Evolutionary conservation across 2,113 vertebrate genomes (phyloP).

Genomic region (Anoplopoma fimbria): DNA sequence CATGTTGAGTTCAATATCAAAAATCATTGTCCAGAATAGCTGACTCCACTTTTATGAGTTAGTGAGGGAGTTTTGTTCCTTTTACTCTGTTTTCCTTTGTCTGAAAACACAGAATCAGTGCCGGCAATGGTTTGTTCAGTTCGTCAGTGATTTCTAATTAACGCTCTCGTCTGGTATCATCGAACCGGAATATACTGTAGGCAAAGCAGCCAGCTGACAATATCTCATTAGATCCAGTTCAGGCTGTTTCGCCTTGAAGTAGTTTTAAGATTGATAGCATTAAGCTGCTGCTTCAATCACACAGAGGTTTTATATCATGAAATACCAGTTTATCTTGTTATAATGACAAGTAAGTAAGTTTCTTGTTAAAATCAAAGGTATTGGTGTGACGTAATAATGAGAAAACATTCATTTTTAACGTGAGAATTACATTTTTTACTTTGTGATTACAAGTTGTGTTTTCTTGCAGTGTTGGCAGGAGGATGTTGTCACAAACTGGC

Average conservation of each 20-base stretch:
- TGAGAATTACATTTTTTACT: not conserved
- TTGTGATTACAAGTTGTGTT: conserved; percentile 31
- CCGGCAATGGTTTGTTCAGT: conserved; percentile 18
- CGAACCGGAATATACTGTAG: not conserved
- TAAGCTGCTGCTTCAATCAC: conserved; percentile 9
- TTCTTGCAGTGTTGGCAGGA: not conserved
- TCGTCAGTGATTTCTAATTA: conserved; percentile 38
- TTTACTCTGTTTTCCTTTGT: conserved; percentile 7
- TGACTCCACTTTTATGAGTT: not conserved
- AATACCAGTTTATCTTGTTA: not conserved
- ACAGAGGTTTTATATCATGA: not conserved
- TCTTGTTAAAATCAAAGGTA: conserved; percentile 9
- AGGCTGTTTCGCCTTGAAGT: conserved; percentile 10
- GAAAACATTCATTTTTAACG: not conserved
- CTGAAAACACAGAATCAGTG: not conserved
- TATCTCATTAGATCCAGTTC: conserved; percentile 35
- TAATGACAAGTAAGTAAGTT: conserved; percentile 11
- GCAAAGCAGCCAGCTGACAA: conserved; percentile 33
- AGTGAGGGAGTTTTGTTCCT: not conserved
- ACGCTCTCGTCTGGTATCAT: conserved; percentile 11
- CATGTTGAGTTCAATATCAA: not conserved
- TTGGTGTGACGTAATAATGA: conserved; percentile 11
- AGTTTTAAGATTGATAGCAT: conserved; percentile 12
- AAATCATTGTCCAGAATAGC: not conserved
- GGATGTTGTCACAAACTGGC: not conserved